These are phyloP conservation scores for Stylophora pistillata DNA, from an alignment of 64 coral and sea anemone genomes.

Conservation along the genomic window DNA sequence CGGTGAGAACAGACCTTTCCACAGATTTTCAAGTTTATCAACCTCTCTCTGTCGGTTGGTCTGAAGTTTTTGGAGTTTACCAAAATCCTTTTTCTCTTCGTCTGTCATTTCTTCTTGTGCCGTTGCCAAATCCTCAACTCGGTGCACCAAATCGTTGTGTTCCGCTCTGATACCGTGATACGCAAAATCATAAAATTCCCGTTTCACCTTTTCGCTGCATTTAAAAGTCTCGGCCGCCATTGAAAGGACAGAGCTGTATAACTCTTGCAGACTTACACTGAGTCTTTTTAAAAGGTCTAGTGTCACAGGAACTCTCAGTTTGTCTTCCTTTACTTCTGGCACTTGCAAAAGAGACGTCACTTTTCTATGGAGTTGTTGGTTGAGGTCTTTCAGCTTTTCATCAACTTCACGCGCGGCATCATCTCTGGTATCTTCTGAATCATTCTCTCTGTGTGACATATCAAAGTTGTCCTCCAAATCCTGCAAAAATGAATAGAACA, in stretches of 20 bases:
- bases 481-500: neutral
- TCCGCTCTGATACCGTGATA: slow-evolving; percentile 1
- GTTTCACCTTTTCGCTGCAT: slow-evolving; percentile 3
- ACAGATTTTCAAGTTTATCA: neutral
- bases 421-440: neutral
- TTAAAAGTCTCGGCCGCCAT: neutral
- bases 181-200: slow-evolving; percentile 7
- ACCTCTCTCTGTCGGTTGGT: neutral
- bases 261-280: neutral
- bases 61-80: neutral
- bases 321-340: neutral
- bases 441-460: neutral
- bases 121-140: neutral
- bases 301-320: neutral
- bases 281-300: neutral
- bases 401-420: neutral
- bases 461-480: neutral
- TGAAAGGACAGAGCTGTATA: neutral
- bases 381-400: neutral
- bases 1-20: neutral
- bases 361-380: neutral
- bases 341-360: neutral
- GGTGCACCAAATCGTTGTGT: slow-evolving; percentile 12
- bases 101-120: neutral
- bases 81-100: neutral